Base-by-base conservation (phyloP, 2,888 invertebrate species). In the Hydriomena furcata region DNA sequence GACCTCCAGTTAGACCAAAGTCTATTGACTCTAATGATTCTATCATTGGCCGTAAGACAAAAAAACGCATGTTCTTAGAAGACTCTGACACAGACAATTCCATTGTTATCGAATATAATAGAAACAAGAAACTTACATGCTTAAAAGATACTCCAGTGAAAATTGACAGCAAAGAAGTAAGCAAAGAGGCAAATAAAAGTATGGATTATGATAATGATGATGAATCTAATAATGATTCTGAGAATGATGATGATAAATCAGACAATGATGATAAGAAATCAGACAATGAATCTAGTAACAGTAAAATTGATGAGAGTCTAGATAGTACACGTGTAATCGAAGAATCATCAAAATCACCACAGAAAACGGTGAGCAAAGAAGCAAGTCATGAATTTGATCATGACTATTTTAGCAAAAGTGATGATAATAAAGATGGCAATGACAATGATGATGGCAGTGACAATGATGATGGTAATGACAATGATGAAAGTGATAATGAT, bases 51-150 rank as follows among this genome's bases (percentile, higher is more conserved):
- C 72, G 71, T 12, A 80, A 72, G 61, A 79, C 75, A 1, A 88
- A 79, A 37, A 88, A 85, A 61, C 76, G 87, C 4, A 78, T 86
- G 63, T 67, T 84, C 1, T 60, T 79, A 1, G 11, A 82, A 1
- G 89, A 88, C 27, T 89, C 89, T 0, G 89, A 90, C 55, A 81
- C 83, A 0, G 89, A 89, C 42, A 85, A 87, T 53, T 89, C 89
- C 5, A 81, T 89, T 17, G 57, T 87, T 0, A 68, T 82, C 34
- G 86, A 86, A 63, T 80, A 80, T 17, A 63, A 79, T 7, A 80
- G 70, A 20, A 72, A 80, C 36, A 79, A 65, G 1, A 89, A 88
- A 64, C 28, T 74, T 3, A 60, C 62, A 20, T 89, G 89, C 47
- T 47, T 81, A 5, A 83, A 89, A 59, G 78, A 81, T 8, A 89